Evolutionary conservation across 2,888 invertebrate species (phyloP).

Genomic region (Litoditis marina): DNA sequence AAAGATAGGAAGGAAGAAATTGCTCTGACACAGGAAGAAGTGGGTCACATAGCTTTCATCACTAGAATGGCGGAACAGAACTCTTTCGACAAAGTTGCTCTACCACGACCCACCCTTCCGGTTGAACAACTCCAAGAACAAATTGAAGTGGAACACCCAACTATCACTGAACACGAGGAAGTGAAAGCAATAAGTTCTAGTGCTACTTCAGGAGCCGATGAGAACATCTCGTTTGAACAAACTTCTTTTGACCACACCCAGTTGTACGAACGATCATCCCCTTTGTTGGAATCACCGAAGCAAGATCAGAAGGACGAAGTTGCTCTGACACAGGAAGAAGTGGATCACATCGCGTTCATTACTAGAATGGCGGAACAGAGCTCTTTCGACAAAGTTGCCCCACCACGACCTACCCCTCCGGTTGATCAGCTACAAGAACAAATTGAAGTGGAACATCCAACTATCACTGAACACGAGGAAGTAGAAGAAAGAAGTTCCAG

Average conservation of each 20-base stretch:
- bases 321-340: constrained; percentile 25
- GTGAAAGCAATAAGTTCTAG: too few species aligned
- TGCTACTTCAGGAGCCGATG: constrained; percentile 8
- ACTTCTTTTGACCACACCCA: constrained; percentile 17
- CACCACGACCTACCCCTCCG: too few species aligned
- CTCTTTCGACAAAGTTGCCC: too few species aligned
- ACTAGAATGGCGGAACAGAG: constrained; percentile 23
- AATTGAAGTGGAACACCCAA: neutral
- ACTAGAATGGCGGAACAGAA: too few species aligned
- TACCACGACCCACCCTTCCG: too few species aligned
- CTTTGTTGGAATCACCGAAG: neutral
- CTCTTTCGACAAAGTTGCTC: too few species aligned
- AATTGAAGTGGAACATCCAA: constrained; percentile 10
- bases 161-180: neutral
- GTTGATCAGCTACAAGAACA: constrained; percentile 1
- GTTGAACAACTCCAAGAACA: too few species aligned
- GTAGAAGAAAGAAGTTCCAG: neutral
- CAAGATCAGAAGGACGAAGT: neutral
- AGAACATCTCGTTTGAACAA: neutral
- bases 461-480: constrained; percentile 6
- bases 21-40: too few species aligned
- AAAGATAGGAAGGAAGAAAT: too few species aligned
- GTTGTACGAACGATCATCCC: constrained; percentile 15
- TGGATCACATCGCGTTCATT: constrained; percentile 27
- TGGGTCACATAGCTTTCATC: too few species aligned